Base-by-base conservation (phyloP, 2,888 invertebrate genomes). In the Metopia argyrocephala region DNA sequence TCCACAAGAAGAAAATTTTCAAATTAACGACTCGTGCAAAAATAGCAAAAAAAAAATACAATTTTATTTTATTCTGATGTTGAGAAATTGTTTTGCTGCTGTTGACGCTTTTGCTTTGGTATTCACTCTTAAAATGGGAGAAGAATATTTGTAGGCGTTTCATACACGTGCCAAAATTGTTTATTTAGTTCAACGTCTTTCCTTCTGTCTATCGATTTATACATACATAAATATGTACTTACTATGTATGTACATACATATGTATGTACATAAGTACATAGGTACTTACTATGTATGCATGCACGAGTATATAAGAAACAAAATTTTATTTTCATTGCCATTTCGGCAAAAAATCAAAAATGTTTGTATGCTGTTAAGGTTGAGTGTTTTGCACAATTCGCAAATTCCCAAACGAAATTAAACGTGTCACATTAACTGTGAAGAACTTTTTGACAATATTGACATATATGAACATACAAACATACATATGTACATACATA, bases 11-110 rank as follows among this genome's bases (percentile, higher is more conserved):
- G 15, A 38, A 68, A 65, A 64, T 68, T 28, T 66, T 54, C 52
- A 48, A 78, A 61, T 66, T 62, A 31, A 48, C 20, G 66, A 61
- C 71, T 78, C 71, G 66, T 78, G 71, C 66, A 66, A 61, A 78
- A 61, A 38, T 15, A 71, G 65, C 45, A 25, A 71, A n/a, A n/a
- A n/a, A n/a, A n/a, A n/a, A 70, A 46, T 71, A 46, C 31, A 57
- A 15, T 21, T 65, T 48, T 66, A 12, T 15, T 27, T 31, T 27
- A 50, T 28, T 56, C 48, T 23, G 23, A 18, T 48, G 0, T 27
- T 56, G 38, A 23, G 31, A 21, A 28, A 59, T 27, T 7, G 45
- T 18, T 52, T 7, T 52, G 21, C 21, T 27, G 38, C 21, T 46
- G 9, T 3, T 15, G n/a, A 18, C 31, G 31, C 31, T 20, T 38